Conservation (phyloP, 2,113 vertebrate genomes). For the Percina caprodes region DNA sequence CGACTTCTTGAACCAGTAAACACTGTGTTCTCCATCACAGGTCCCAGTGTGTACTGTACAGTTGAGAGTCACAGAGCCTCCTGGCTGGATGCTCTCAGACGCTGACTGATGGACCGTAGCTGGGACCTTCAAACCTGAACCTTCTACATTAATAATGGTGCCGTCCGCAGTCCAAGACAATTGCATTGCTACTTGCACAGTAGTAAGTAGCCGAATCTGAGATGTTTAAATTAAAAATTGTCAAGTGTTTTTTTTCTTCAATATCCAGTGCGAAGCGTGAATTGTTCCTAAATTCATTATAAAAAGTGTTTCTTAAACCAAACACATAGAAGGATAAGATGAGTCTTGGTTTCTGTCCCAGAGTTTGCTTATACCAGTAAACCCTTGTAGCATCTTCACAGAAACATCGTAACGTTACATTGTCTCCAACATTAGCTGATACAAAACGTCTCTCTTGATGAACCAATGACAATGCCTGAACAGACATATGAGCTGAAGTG, state of each 20-base stretch:
- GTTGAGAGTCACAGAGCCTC: too few species aligned
- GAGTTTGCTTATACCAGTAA: constrained; percentile 64
- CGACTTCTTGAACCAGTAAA: too few species aligned
- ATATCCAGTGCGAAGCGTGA: constrained; percentile 13
- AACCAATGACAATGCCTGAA: too few species aligned
- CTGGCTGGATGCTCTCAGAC: too few species aligned
- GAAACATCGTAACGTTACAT: constrained; percentile 4
- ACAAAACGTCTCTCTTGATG: not conserved
- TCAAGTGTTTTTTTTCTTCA: constrained; percentile 14
- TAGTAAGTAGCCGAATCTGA: constrained; percentile 68
- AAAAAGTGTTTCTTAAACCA: not conserved
- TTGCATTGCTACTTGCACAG: constrained; percentile 11
- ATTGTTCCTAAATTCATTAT: constrained; percentile 33
- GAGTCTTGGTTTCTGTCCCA: constrained; percentile 32
- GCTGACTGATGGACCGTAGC: constrained; percentile 30
- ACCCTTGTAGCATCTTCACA: not conserved
- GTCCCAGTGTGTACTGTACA: too few species aligned
- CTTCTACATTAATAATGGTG: not conserved
- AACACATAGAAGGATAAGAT: constrained; percentile 19
- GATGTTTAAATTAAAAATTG: constrained; percentile 33
- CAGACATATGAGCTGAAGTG: constrained; percentile 19
- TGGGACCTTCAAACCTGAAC: not conserved
- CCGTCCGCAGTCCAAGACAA: not conserved
- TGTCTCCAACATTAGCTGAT: constrained; percentile 23
- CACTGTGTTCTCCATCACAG: too few species aligned